A percentile compares a stretch with the other conserved stretches of the same genome.
These are phyloP conservation scores for Trichosurus vulpecula DNA, from an alignment of 2,797 vertebrate genomes.

Conservation along the genomic window DNA sequence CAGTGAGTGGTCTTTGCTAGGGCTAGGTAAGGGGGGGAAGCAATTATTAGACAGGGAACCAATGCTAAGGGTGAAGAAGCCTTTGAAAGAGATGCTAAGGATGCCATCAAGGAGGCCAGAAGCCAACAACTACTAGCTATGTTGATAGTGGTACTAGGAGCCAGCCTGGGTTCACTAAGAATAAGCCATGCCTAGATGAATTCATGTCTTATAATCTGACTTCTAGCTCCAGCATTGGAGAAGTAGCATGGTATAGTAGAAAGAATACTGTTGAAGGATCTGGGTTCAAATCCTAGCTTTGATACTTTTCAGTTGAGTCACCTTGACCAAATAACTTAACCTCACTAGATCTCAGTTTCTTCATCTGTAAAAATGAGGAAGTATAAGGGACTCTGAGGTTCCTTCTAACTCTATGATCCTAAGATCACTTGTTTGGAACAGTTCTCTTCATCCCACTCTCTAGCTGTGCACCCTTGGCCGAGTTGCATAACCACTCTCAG, in stretches of 20 bases:
- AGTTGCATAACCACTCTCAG: neutral
- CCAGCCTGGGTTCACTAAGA: too few species aligned
- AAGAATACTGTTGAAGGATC: neutral
- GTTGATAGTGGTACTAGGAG: too few species aligned
- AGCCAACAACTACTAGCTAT: too few species aligned
- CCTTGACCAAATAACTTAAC: neutral
- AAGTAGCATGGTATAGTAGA: neutral
- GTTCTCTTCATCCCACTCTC: neutral
- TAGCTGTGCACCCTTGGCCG: neutral
- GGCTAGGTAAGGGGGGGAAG: too few species aligned
- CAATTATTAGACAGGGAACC: too few species aligned
- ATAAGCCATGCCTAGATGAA: too few species aligned
- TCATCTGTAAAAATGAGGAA: neutral
- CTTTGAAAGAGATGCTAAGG: too few species aligned
- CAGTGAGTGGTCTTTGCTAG: neutral
- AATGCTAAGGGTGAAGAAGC: too few species aligned
- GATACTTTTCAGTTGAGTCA: neutral
- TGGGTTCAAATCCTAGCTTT: neutral
- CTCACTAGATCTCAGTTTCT: neutral
- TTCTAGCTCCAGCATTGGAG: too few species aligned
- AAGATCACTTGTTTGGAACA: neutral
- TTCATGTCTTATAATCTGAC: too few species aligned
- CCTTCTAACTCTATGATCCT: neutral
- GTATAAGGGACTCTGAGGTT: neutral
- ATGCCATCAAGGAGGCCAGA: too few species aligned